phyloP scores from a whole-genome alignment of 2,113 vertebrate species.

The Xenopus borealis region DNA sequence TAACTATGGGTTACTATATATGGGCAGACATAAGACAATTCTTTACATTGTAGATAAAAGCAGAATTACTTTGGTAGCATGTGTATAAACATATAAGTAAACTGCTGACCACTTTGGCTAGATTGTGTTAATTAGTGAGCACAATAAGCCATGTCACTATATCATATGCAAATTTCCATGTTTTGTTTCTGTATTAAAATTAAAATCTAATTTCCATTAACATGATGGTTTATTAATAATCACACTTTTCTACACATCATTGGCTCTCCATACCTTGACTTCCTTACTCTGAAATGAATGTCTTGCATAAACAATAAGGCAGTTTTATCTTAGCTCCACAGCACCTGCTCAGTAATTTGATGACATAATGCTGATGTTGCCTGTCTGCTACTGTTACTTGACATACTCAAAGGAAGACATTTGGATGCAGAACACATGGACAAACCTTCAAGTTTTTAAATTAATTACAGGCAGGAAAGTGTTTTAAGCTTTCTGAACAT shows the following conservation, averaged over 20 bases:
- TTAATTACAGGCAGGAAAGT: conserved; percentile 28
- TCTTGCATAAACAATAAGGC: conserved; percentile 28
- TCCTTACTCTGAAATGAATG: conserved; percentile 21
- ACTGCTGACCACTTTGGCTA: no score
- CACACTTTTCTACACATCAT: conserved; percentile 8
- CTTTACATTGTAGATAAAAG: no score
- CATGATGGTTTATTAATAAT: conserved; percentile 23
- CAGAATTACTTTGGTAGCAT: no score
- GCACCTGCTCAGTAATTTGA: conserved; percentile 26
- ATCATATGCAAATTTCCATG: neutral
- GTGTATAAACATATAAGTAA: no score
- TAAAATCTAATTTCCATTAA: conserved; percentile 20
- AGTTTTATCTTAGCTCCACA: conserved; percentile 30
- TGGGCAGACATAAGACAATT: no score
- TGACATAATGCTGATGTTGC: conserved; percentile 29
- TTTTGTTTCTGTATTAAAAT: conserved; percentile 2
- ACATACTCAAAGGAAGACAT: conserved; percentile 7
- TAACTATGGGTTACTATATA: no score
- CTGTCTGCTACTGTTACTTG: conserved; percentile 29
- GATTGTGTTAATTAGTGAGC: neutral
- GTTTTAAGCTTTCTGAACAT: conserved; percentile 20
- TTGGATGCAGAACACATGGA: conserved; percentile 17
- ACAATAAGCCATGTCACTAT: neutral
- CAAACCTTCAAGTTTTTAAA: conserved; percentile 28
- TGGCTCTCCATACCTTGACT: conserved; percentile 12